Base-by-base conservation (phyloP, 2,888 invertebrate species). In the Odontocolon sp. region DNA sequence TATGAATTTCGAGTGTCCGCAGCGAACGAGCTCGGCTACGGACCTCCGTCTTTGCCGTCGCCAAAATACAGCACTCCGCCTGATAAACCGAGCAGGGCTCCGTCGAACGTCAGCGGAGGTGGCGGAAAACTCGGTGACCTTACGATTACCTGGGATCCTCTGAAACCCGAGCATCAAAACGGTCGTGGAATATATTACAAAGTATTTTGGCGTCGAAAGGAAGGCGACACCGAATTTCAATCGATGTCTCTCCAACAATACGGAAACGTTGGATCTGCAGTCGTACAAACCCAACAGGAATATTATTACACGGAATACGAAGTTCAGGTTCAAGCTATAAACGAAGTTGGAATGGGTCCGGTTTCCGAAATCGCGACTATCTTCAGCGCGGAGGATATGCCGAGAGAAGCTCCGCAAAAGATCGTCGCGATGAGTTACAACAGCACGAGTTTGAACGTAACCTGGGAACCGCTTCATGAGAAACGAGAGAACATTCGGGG, bases 121-220 rank as follows among this genome's bases (percentile, higher is more conserved):
- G 98, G 98, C 45, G 98, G 98, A 8, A 98, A 98, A 91, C 97
- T 97, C 77, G 98, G 98, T 0, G 98, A 98, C 87, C 93, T 99
- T 2, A 96, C 96, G 0, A 97, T 99, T 61, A 96, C 94, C 0
- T 99, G 98, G 98, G 92, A 94, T 82, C 95, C 96, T 0, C 88
- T 98, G 26, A 92, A 94, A 77, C 91, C 93, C 0, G 93, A 96
- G 75, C 94, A 97, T 81, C 97, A 98, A 89, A 97, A 98, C 88
- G 98, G 96, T 0, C 95, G 95, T 21, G 96, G 96, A 40, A 95
- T 98, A 79, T 95, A 96, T 88, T 99, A 99, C 90, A 96, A 95
- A 89, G 93, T 98, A 80, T 98, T 95, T 88, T 98, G 96, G 96
- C 94, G 96, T 75, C 93, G 95, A 2, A 93, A 93, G 78, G 93